Percentiles rank a stretch among this genome's conserved stretches.
Conservation (phyloP, 1,140 invertebrate species). For the Nymphalis io region DNA sequence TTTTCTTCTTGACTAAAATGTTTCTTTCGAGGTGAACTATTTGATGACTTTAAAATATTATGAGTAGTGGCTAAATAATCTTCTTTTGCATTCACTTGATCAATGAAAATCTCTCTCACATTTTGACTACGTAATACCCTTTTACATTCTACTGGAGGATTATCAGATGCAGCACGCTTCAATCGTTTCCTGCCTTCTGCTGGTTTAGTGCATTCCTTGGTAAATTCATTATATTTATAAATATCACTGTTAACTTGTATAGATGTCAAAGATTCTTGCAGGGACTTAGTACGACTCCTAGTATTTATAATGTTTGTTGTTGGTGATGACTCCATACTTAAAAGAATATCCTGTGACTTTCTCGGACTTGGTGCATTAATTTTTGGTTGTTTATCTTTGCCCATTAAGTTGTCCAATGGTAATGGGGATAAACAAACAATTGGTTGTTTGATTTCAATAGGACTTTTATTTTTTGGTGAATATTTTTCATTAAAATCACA, state of each 20-base stretch:
- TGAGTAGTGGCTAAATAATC: background rate
- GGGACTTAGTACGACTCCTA: conserved; percentile 37
- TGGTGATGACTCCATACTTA: background rate
- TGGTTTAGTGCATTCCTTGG: background rate
- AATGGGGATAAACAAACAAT: conserved; percentile 19
- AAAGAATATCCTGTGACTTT: background rate
- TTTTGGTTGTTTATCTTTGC: conserved; percentile 1
- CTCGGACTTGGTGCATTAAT: background rate
- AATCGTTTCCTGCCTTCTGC: conserved; percentile 7
- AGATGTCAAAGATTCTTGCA: background rate
- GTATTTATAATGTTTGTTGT: conserved; percentile 28
- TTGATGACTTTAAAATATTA: background rate
- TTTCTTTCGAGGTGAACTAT: background rate
- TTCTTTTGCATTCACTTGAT: conserved; percentile 5
- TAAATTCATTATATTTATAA: background rate
- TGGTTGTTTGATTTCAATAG: conserved; percentile 1
- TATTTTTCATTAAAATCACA: background rate
- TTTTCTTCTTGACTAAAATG: background rate
- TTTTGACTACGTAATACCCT: conserved; percentile 55
- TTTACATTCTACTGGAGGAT: conserved; percentile 39
- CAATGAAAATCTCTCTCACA: conserved; percentile 5
- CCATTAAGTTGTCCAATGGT: background rate
- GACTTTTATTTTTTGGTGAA: background rate
- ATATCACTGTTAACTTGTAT: background rate
- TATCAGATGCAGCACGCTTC: conserved; percentile 23